Evolutionary conservation across 2,113 vertebrate genomes (phyloP), one percentile per base, ranked within the genome.

Genomic region (Atlantisia rogersi): DNA sequence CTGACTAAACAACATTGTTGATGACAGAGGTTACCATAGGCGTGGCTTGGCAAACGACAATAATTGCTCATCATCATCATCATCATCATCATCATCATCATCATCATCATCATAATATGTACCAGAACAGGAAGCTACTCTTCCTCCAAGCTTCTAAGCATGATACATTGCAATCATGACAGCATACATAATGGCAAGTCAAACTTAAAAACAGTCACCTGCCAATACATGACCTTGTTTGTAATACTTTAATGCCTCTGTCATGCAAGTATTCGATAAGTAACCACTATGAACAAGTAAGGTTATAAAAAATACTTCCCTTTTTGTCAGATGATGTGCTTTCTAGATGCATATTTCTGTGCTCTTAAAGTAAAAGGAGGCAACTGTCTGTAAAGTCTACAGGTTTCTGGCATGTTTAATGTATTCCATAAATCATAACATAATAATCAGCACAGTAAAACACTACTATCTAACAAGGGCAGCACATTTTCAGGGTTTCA

Each of bases 111-210:
- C 82, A 94, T 97, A 89, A 59, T 48, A 86, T n/a, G 63, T 94
- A 64, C 74, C 50, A 50, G 65, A 87, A 91, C 94, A 97, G 96
- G 96, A 96, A 96, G 88, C 84, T 89, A 44, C 53, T 87, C 92
- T 97, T 95, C 80, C 77, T 92, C 17, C 74, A 80, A 69, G 79
- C 91, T 86, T 87, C 91, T 87, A 59, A 94, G 74, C 81, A 32
- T 62, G 42, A 52, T 6, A 88, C 58, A 31, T 48, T 85, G 78
- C 91, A 91, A 94, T 95, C 93, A 91, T 92, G 91, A 95, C 86
- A 91, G 77, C 81, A 92, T 60, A 31, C 56, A n/a, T 90, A 93
- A 96, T 94, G 65, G 86, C 53, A 68, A 91, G 64, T 25, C 95
- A 95, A 93, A 88, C 92, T 94, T 39, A 62, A 91, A 89, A 95